These are phyloP conservation scores for Pantherophis guttatus DNA, from an alignment of 2,113 vertebrate genomes.

Conservation along the genomic window DNA sequence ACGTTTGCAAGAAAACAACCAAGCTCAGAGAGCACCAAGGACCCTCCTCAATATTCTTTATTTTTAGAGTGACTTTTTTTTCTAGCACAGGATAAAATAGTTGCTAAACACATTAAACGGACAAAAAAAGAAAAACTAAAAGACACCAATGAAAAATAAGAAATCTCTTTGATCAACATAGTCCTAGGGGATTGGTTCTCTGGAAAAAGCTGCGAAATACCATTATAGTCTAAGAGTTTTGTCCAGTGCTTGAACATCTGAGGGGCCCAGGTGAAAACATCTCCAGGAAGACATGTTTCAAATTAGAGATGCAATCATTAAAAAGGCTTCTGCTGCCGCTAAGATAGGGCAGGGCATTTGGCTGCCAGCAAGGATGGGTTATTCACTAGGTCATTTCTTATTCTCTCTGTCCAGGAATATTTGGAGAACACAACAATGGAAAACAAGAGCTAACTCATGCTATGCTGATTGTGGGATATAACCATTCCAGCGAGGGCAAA, in stretches of 20 bases:
- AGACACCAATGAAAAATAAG: neutral
- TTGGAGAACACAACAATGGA: accelerated
- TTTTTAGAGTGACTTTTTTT: no score
- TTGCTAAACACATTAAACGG: neutral
- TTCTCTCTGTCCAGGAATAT: neutral
- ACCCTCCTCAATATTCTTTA: no score
- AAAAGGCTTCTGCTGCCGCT: neutral
- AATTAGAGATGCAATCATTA: neutral
- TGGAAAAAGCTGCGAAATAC: neutral
- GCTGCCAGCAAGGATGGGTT: neutral
- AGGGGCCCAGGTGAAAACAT: neutral
- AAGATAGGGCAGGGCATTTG: neutral
- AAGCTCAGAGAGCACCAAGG: no score
- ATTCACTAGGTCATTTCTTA: neutral
- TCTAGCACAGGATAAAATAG: no score
- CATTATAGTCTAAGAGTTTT: neutral
- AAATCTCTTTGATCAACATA: neutral
- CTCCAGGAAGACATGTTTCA: neutral
- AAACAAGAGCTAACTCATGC: accelerated
- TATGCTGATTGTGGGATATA: neutral
- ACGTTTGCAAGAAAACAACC: no score
- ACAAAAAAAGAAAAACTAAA: neutral
- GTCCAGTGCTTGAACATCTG: neutral
- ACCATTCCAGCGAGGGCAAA: accelerated
- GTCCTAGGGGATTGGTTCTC: neutral